Percentiles rank a stretch among this genome's conserved stretches.
phyloP scores from a whole-genome alignment of 2,113 vertebrate genomes.

The Rafetus swinhoei region DNA sequence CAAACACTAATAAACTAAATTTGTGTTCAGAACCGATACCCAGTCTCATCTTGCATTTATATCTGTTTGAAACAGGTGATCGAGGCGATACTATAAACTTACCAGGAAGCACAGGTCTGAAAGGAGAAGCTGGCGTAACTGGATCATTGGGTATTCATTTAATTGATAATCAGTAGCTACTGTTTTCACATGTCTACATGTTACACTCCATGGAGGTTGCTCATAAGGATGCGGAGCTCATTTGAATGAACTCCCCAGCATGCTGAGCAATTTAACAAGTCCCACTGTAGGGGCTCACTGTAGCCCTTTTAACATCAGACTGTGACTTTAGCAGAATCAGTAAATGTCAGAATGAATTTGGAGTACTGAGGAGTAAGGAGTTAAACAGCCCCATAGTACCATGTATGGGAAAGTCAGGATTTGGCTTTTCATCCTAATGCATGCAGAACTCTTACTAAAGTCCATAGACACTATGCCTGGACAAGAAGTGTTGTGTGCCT shows the following conservation, averaged over 20 bases:
- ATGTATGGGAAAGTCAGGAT: background rate
- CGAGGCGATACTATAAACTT: constrained; percentile 83
- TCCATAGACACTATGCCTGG: background rate
- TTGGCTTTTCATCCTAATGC: background rate
- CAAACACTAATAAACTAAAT: background rate
- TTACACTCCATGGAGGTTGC: background rate
- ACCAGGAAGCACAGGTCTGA: constrained; percentile 86
- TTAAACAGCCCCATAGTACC: background rate
- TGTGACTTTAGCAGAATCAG: background rate
- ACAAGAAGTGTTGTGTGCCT: background rate
- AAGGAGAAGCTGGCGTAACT: constrained; percentile 84
- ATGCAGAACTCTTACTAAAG: background rate
- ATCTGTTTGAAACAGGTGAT: constrained; percentile 79
- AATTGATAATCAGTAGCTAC: background rate
- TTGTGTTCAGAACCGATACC: background rate
- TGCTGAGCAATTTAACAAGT: background rate
- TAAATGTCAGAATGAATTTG: background rate
- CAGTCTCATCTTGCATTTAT: background rate
- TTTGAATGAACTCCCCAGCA: background rate
- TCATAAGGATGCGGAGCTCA: background rate
- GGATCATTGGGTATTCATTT: constrained; percentile 84
- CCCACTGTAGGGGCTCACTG: background rate
- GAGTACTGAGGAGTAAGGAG: background rate
- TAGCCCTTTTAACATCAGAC: background rate
- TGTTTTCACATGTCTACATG: background rate